Evolutionary conservation across 2,888 invertebrate genomes (phyloP), one percentile per base, ranked within the genome.

Genomic region (Cabera pusaria): DNA sequence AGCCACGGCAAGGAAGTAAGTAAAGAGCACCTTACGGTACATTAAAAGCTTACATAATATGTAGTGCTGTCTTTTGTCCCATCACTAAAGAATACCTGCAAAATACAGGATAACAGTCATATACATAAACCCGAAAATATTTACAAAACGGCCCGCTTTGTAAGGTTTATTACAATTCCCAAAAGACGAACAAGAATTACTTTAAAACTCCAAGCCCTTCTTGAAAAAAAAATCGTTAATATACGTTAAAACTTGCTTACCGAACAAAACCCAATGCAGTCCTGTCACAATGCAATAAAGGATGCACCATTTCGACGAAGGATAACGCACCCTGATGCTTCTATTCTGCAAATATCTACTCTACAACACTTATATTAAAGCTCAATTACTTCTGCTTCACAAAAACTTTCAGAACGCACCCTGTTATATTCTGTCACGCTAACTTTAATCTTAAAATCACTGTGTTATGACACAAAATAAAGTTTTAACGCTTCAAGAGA

Each of bases 181-280:
- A 49, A 49, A 49, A 48, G 38, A 12, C 34, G 26, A 48, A 33
- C 40, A 36, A 41, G 43, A 44, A 38, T 41, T 32, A 37, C 29
- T 38, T 24, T 28, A 35, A 35, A 40, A 43, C 21, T 27, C 35
- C n/a, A 20, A 42, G 27, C 34, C 44, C 31, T 43, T 39, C 28
- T 16, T 16, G 10, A 11, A 42, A 46, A 44, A 44, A 42, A 43
- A 35, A 32, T 26, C 43, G 48, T 40, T 44, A 48, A 45, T 48
- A 45, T 45, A 51, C 45, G 45, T 40, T 33, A 38, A 48, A 51
- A 51, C 50, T 42, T 35, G 50, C 42, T 45, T 35, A 33, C 38
- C 14, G 39, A 33, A 49, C 49, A 49, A 42, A 36, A 32, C 34
- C 29, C 11, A 29, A 22, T 44, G 49, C 49, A 49, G 19, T 6